A percentile compares a stretch with the other conserved stretches of the same genome.
These are phyloP conservation scores for Pristiophorus japonicus DNA, from an alignment of 2,113 vertebrate genomes.

Conservation along the genomic window DNA sequence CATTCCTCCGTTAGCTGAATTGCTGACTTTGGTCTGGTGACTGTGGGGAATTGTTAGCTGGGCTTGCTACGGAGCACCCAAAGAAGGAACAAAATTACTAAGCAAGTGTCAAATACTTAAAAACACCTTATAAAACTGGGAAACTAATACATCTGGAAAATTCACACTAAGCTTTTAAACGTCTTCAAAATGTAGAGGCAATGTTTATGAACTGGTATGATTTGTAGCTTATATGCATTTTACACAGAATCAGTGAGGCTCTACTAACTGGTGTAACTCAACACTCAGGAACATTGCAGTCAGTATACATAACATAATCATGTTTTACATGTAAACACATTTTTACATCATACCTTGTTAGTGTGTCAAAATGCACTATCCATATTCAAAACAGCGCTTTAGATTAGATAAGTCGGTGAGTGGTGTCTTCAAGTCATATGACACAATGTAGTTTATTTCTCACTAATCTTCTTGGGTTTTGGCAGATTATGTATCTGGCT, in stretches of 20 bases:
- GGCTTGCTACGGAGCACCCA: background rate
- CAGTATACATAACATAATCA: background rate
- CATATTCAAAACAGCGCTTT: no score
- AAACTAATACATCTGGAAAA: background rate
- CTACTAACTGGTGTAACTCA: background rate
- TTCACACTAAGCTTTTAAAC: background rate
- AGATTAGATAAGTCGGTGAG: background rate
- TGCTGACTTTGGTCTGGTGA: background rate
- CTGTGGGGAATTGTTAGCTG: background rate
- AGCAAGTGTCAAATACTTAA: background rate
- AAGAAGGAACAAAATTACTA: background rate
- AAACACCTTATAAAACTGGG: background rate
- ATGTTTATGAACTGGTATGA: background rate
- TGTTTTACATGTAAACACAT: background rate
- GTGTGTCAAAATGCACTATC: background rate
- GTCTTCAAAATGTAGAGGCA: background rate
- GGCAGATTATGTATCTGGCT: background rate
- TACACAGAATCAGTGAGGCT: background rate
- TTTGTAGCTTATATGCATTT: background rate
- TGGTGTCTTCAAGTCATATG: background rate
- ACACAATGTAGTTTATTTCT: background rate
- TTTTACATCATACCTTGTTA: background rate
- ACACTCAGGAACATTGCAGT: no score
- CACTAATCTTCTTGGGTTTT: background rate
- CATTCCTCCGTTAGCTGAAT: background rate